Conservation (phyloP, 2,888 invertebrate genomes). For the Pammene aurita region DNA sequence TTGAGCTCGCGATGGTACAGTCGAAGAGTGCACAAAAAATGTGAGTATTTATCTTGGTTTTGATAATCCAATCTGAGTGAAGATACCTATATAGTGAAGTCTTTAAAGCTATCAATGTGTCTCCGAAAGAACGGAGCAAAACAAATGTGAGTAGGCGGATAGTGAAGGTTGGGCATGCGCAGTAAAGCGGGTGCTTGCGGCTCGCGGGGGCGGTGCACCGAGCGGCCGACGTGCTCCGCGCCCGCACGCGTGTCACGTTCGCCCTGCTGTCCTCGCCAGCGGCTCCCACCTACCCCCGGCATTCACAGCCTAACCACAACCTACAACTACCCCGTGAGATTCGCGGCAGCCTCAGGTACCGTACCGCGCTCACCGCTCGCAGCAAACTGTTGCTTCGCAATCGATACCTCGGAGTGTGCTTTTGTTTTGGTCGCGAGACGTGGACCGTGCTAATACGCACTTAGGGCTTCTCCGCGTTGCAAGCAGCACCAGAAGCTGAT, state of each 20-base stretch:
- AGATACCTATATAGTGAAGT: not conserved
- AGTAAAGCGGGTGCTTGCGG: conserved; percentile 34
- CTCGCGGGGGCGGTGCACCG: conserved; percentile 46
- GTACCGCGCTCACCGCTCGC: conserved; percentile 29
- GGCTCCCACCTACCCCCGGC: conserved; percentile 27
- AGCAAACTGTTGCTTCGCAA: conserved; percentile 64
- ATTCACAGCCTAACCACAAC: conserved; percentile 26
- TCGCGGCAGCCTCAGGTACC: conserved; percentile 10
- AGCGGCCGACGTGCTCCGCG: conserved; percentile 25
- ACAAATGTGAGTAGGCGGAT: conserved; percentile 34
- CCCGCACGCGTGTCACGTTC: conserved; percentile 18
- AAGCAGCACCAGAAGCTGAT: not conserved
- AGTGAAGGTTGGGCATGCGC: conserved; percentile 52
- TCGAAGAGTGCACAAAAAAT: conserved; percentile 2
- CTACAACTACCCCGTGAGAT: not conserved
- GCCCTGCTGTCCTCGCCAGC: conserved; percentile 33
- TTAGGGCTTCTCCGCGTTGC: conserved; percentile 19
- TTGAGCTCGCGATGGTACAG: conserved; percentile 24
- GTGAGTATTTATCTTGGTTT: conserved; percentile 23
- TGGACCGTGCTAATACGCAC: conserved; percentile 47
- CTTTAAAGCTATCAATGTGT: conserved; percentile 6
- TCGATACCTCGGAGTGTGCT: conserved; percentile 62
- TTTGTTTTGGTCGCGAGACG: conserved; percentile 63
- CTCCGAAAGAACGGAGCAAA: conserved; percentile 21
- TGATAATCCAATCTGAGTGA: not conserved